phyloP scores from a whole-genome alignment of 2,113 vertebrate species.

The Pica pica region DNA sequence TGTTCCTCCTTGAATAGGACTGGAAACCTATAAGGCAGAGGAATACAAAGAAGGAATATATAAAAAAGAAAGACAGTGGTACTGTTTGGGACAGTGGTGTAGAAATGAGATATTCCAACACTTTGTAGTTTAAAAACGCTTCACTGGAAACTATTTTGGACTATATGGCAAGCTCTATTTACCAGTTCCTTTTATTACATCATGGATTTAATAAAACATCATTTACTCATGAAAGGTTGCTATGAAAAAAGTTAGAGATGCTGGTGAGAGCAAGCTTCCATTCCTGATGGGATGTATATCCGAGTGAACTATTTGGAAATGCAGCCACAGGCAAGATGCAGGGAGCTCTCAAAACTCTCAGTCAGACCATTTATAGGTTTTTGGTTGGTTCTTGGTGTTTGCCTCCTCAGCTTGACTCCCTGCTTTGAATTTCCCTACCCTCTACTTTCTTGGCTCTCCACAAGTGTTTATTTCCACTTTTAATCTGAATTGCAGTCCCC shows the following conservation, averaged over 20 bases:
- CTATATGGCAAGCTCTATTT: background rate
- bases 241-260: background rate
- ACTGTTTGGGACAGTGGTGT: background rate
- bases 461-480: background rate
- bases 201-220: too few relatives aligned
- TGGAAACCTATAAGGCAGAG: background rate
- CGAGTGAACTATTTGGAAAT: background rate
- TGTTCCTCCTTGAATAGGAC: background rate
- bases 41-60: background rate
- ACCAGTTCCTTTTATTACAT: background rate
- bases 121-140: background rate
- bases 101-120: background rate
- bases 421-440: background rate
- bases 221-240: background rate
- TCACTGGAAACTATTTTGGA: rapidly evolving
- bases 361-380: background rate
- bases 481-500: background rate
- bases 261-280: background rate
- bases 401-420: background rate
- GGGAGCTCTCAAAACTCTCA: background rate
- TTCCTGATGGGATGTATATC: background rate
- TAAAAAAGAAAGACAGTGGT: background rate
- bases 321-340: background rate
- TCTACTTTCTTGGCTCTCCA: background rate
- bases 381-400: background rate